These are phyloP conservation scores for Muscicapa striata DNA, from an alignment of 2,797 vertebrate genomes.

Conservation along the genomic window DNA sequence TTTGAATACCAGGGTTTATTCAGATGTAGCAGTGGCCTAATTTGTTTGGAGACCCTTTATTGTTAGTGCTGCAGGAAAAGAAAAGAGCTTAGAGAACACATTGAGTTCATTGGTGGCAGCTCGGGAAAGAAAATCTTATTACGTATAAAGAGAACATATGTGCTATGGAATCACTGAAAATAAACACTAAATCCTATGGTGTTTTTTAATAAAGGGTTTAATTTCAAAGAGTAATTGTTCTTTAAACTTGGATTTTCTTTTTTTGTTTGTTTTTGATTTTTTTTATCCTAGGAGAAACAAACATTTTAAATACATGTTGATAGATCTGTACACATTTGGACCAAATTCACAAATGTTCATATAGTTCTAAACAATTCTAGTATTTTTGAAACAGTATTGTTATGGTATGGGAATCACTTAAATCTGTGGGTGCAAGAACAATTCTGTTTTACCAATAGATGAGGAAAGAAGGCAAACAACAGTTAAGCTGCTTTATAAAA, in stretches of 20 bases:
- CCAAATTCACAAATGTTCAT: not conserved
- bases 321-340: not conserved
- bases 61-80: not conserved
- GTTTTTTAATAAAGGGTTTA: not conserved
- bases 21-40: slow-evolving; percentile 28
- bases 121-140: slow-evolving; percentile 4
- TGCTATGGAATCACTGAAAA: not conserved
- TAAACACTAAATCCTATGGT: not conserved
- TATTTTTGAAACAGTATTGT: not conserved
- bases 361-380: not conserved
- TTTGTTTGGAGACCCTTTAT: slow-evolving; percentile 37
- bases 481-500: not conserved
- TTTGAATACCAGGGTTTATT: slow-evolving; percentile 55
- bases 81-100: not conserved
- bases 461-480: not conserved
- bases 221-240: not conserved
- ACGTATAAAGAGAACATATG: not conserved
- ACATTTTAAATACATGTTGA: not conserved
- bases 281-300: not conserved
- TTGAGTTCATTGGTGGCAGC: not conserved
- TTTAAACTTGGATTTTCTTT: not conserved
- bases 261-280: not conserved
- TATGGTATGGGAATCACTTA: not conserved
- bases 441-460: not conserved
- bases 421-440: not conserved